phyloP scores from a whole-genome alignment of 2,797 vertebrate genomes.

The Lemur catta region DNA sequence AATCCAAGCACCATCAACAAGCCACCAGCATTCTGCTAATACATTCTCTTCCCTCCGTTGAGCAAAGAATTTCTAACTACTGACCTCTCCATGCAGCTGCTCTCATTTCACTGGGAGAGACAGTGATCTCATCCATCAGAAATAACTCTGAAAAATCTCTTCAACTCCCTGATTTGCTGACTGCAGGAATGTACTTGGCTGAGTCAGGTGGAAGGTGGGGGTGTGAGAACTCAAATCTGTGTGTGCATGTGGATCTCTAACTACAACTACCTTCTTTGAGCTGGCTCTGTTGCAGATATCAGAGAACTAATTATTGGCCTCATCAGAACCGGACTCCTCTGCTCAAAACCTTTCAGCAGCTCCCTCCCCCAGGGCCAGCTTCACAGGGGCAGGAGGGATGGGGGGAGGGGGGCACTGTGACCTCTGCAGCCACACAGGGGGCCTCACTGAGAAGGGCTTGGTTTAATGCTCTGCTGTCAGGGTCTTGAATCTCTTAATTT shows the following conservation, averaged over 20 bases:
- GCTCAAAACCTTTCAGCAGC: not conserved
- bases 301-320: not conserved
- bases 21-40: not conserved
- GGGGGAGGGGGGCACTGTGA: not conserved
- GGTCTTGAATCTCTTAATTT: not conserved
- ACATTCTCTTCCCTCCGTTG: not conserved
- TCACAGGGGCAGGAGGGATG: not conserved
- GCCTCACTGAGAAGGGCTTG: not conserved
- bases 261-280: not conserved
- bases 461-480: not conserved
- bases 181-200: rapidly evolving
- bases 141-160: not conserved
- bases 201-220: no score
- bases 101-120: not conserved
- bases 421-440: not conserved
- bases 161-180: not conserved
- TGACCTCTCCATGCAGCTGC: not conserved
- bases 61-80: not conserved
- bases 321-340: not conserved
- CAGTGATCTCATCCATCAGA: not conserved
- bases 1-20: not conserved
- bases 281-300: not conserved
- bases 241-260: not conserved
- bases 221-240: not conserved
- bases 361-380: not conserved